phyloP scores from a whole-genome alignment of 2,797 vertebrate genomes.

The Paramormyrops hopkinsi region DNA sequence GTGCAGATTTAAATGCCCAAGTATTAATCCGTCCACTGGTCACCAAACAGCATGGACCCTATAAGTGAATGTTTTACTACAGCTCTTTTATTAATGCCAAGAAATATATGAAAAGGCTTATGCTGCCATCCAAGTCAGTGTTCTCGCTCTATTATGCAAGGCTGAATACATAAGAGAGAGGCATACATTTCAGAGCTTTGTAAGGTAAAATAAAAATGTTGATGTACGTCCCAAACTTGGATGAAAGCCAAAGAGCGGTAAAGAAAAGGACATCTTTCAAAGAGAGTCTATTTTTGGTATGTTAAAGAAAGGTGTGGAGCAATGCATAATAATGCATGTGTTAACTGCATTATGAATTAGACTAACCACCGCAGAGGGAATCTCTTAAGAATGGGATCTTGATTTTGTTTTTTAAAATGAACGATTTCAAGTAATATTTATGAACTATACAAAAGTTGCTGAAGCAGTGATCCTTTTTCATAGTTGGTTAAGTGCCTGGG shows the following conservation, averaged over 20 bases:
- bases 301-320: neutral
- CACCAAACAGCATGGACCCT: neutral
- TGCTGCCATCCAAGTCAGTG: neutral
- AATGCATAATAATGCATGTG: neutral
- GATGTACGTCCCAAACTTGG: neutral
- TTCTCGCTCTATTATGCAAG: neutral
- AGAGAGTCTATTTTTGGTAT: constrained; percentile 3
- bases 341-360: neutral
- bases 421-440: neutral
- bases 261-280: neutral
- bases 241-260: neutral
- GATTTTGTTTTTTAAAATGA: neutral
- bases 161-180: neutral
- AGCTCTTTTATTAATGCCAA: neutral
- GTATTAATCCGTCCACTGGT: neutral
- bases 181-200: neutral
- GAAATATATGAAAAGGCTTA: neutral
- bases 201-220: constrained; percentile 6
- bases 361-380: neutral
- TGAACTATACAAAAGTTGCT: neutral
- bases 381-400: neutral
- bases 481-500: neutral
- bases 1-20: neutral
- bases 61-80: neutral
- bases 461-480: neutral